A percentile compares a stretch with the other conserved stretches of the same genome.
phyloP scores from a whole-genome alignment of 2,888 invertebrate genomes.

The Brachyopa scutellaris region DNA sequence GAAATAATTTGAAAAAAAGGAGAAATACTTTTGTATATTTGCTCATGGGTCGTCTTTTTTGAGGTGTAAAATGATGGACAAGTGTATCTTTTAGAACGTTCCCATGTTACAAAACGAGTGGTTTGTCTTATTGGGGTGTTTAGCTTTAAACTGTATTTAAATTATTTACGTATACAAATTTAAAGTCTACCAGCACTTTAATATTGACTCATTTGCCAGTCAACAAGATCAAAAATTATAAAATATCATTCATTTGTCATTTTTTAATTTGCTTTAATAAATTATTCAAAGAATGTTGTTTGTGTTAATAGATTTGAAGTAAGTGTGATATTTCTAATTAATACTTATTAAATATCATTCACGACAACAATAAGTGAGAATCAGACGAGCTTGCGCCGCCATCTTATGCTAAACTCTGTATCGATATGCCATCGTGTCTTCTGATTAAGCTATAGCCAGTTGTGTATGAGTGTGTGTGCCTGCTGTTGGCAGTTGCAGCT shows the following conservation, averaged over 20 bases:
- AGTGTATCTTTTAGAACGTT: no score
- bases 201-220: neutral
- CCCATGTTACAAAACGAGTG: no score
- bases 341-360: neutral
- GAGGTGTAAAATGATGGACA: no score
- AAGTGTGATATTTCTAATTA: neutral
- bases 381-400: neutral
- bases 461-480: neutral
- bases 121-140: no score
- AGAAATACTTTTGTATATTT: no score
- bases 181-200: no score
- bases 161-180: no score
- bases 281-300: constrained; percentile 2
- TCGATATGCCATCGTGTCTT: neutral
- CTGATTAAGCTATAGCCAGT: neutral
- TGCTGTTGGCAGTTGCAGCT: no score
- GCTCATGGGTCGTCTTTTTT: no score
- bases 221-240: neutral
- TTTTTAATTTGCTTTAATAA: neutral
- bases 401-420: neutral
- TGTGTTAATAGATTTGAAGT: constrained; percentile 13
- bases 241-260: no score
- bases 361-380: neutral
- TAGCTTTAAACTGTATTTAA: no score
- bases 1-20: no score